Base-by-base conservation (phyloP, 2,888 invertebrate species). In the Aelia acuminata region DNA sequence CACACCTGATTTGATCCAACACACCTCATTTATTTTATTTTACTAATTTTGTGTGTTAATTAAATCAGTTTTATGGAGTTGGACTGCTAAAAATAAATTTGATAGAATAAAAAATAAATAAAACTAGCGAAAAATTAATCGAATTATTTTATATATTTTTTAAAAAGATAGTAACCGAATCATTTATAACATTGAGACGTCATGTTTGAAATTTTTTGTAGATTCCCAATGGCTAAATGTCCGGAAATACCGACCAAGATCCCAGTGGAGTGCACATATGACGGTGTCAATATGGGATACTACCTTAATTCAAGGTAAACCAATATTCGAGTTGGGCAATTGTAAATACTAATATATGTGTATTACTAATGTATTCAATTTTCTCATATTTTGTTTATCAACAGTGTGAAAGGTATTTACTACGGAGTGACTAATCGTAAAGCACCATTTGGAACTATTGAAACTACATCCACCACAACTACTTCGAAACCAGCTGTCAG, bases 231-330 rank as follows among this genome's bases (percentile, higher is more conserved):
- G 63, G 63, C 63, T 31, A 63, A 63, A 63, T 63, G 63, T 3
- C 63, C 63, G 31, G 31, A 63, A 63, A 63, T 63, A 31, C 63
- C 63, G 31, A 15, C 31, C 13, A 20, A 31, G 26, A 31, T 63
- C 31, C 63, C 63, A 31, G 63, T 63, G 26, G 63, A 31, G 63
- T 63, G 63, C 18, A 63, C 63, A 31, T 63, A 63, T 15, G 63
- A 63, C 31, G 63, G 63, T 31, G 63, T 63, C 63, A 63, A 63
- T 63, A 63, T 63, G 63, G 63, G 63, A 31, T 63, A 63, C 15
- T 63, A 63, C 31, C 63, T 63, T 15, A 31, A 63, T 31, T 31
- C 63, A 26, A 63, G 31, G 63, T 63, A 63, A 63, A 31, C 7
- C 26, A 57, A 57, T 15, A 11, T 63, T n/a, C n/a, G n/a, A n/a